These are phyloP conservation scores for Siniperca chuatsi DNA, from an alignment of 2,113 vertebrate genomes.

Conservation along the genomic window DNA sequence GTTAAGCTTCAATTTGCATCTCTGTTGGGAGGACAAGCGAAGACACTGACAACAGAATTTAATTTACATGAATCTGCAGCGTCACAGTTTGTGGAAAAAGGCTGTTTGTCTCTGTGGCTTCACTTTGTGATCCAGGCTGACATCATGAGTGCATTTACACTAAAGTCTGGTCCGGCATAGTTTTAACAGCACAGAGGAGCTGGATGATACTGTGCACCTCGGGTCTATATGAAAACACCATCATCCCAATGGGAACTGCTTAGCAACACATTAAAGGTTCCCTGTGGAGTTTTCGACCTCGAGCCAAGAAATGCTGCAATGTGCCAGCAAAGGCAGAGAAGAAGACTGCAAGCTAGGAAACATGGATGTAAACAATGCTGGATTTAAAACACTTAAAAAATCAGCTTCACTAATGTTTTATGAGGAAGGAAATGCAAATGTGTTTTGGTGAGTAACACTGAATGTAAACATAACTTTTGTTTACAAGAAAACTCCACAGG, in stretches of 20 bases:
- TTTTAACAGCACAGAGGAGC: background rate
- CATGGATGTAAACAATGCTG: background rate
- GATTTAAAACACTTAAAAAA: background rate
- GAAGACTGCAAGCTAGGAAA: background rate
- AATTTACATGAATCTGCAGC: too few species aligned
- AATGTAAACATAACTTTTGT: background rate
- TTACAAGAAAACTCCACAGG: background rate
- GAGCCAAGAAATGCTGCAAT: background rate
- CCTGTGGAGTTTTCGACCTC: background rate
- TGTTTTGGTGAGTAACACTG: background rate
- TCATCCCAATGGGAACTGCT: too few species aligned
- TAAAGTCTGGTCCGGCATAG: background rate
- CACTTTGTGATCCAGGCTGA: background rate
- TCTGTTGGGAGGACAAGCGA: background rate
- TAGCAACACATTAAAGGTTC: background rate
- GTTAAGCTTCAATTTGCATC: too few species aligned
- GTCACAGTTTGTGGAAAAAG: too few species aligned
- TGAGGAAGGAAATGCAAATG: background rate
- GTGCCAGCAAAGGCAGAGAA: background rate
- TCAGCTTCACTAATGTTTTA: background rate
- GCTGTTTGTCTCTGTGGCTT: background rate
- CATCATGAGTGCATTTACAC: background rate
- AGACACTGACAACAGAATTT: background rate
- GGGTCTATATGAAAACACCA: background rate
- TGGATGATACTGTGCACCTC: background rate